Base-by-base conservation (phyloP, 2,888 invertebrate species). In the Hoplodrina blanda region DNA sequence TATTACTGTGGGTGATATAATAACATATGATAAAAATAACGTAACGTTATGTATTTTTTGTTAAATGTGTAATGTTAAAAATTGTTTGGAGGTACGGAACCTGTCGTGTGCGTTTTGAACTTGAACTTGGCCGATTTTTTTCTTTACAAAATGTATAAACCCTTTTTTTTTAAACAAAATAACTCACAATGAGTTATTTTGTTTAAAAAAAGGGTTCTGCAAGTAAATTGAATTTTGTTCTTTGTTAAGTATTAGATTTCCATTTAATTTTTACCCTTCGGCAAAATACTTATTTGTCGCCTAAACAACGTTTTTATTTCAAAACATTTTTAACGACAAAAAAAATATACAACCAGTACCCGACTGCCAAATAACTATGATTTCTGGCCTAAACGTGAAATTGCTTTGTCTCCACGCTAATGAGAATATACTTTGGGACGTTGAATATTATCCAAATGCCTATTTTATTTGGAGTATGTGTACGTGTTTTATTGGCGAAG, bases 361-460 rank as follows among this genome's bases (percentile, higher is more conserved):
- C 62, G 37, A 33, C 20, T 62, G 53, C 61, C 33, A 66, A 69
- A 78, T 81, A 84, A 78, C 74, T 70, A 76, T 76, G 86, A 82
- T 78, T 78, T 79, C 78, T 80, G 59, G 57, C 62, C 13, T 61
- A 53, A 73, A 71, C 86, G 81, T 85, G 86, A 64, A 72, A 73
- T 70, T 67, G 61, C 65, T 72, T 73, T 67, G 69, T 69, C 50
- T 66, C n/a, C 19, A 52, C 44, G 10, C 15, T 71, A 68, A 82
- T 80, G 70, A 67, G 76, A 72, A 80, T 73, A 66, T 73, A 71
- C 70, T 64, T 57, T 66, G 49, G 57, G 30, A 57, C 62, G 65
- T 64, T 67, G 73, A 78, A 80, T 71, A 68, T 75, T 68, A 65
- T 76, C 62, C 61, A 77, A 76, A 74, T 64, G 49, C 57, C 8